Evolutionary conservation across 2,113 vertebrate species (phyloP).

Genomic region (Elachura formosa): DNA sequence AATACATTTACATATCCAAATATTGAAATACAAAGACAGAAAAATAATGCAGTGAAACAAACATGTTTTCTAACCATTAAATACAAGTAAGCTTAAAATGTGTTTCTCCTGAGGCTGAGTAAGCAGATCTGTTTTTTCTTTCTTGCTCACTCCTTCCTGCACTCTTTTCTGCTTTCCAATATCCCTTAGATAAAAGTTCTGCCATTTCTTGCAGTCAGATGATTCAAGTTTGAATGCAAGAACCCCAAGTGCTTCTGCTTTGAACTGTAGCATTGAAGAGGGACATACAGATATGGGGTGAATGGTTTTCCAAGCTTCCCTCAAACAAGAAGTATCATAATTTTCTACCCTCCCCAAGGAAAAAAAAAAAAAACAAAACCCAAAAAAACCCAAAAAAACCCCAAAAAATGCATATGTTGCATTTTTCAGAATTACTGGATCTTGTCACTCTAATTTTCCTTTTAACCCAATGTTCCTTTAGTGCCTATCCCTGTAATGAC

Average conservation of each 20-base stretch:
- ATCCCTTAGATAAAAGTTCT: not conserved
- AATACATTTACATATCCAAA: not conserved
- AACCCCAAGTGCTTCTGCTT: not conserved
- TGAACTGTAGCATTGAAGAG: not conserved
- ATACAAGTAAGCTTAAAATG: not conserved
- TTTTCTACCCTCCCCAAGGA: rapidly evolving
- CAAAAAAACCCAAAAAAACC: too few relatives aligned
- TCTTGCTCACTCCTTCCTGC: not conserved
- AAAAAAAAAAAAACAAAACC: not conserved
- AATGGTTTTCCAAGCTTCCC: not conserved
- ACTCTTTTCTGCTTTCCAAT: not conserved
- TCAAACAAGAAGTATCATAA: not conserved
- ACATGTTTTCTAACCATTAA: not conserved
- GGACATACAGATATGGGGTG: not conserved
- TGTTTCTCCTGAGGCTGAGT: not conserved
- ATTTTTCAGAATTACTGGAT: not conserved
- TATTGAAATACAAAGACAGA: not conserved
- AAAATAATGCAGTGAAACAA: not conserved
- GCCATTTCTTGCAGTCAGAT: not conserved
- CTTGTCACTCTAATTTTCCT: not conserved
- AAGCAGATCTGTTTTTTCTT: not conserved
- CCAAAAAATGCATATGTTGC: not conserved
- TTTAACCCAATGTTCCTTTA: not conserved
- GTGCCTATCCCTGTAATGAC: not conserved
- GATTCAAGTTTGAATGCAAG: not conserved